These are phyloP conservation scores for Apostichopus leukothele DNA, from an alignment of 53 echinoderm and acorn worm species.

Conservation along the genomic window DNA sequence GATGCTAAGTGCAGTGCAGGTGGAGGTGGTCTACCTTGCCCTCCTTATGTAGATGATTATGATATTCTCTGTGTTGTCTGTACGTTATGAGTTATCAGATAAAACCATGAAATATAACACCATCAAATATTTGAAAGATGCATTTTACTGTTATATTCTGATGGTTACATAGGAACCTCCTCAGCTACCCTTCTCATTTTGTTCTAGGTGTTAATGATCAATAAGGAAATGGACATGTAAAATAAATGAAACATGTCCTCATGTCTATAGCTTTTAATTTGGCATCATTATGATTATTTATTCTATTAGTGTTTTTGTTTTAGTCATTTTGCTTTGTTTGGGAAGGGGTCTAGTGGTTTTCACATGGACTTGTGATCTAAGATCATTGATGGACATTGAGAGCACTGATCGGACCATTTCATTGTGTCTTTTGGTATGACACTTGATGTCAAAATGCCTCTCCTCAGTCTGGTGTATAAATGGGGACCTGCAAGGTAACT, in stretches of 20 bases:
- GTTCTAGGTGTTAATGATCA: neutral
- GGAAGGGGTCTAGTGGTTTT: no score
- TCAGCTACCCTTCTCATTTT: neutral
- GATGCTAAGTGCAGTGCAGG: conserved; percentile 50
- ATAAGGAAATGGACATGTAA: no score
- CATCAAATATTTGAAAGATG: neutral
- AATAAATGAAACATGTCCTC: no score
- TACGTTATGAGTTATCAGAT: conserved; percentile 18
- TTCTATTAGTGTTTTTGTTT: no score
- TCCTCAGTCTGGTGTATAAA: neutral
- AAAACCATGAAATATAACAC: neutral
- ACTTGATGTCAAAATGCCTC: no score
- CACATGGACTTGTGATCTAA: no score
- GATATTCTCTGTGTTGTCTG: conserved; percentile 59
- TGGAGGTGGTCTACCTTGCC: conserved; percentile 47
- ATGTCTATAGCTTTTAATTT: no score
- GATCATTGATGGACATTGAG: no score
- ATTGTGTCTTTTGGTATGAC: no score
- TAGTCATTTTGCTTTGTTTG: no score
- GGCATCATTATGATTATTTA: no score
- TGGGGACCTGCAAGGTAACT: neutral
- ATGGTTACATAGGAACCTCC: neutral
- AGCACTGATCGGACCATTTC: no score
- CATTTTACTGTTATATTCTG: neutral
- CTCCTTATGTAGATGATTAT: conserved; percentile 46